Percentiles rank a stretch among this genome's conserved stretches.
Conservation (phyloP, 1,140 invertebrate genomes). For the Ceratina japonica region DNA sequence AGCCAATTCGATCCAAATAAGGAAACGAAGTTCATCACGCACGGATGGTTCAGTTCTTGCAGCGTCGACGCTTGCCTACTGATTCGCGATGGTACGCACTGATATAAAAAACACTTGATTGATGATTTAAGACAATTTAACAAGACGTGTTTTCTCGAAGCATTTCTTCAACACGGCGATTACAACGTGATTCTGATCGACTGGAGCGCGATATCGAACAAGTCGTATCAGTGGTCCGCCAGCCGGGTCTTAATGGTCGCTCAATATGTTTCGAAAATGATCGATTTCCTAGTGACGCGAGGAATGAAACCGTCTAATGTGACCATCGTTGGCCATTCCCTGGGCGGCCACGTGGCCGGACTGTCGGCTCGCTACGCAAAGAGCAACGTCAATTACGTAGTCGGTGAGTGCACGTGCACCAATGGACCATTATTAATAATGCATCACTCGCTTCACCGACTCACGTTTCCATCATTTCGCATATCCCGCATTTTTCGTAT, state of each 20-base stretch:
- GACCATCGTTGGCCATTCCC: conserved; percentile 78
- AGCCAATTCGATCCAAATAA: conserved; percentile 77
- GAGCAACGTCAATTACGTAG: conserved; percentile 53
- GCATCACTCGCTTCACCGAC: too few relatives aligned
- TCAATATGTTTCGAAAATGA: conserved; percentile 80
- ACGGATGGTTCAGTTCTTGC: conserved; percentile 79
- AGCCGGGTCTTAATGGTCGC: conserved; percentile 81
- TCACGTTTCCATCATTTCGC: background rate
- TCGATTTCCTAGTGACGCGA: conserved; percentile 80
- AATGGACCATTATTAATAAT: background rate
- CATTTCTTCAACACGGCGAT: conserved; percentile 80
- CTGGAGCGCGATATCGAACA: conserved; percentile 79
- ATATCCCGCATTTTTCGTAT: too few relatives aligned
- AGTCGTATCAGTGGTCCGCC: conserved; percentile 77
- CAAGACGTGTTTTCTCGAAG: conserved; percentile 60
- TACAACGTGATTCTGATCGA: conserved; percentile 84
- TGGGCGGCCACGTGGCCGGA: conserved; percentile 78
- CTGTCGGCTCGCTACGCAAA: conserved; percentile 63
- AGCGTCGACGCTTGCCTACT: conserved; percentile 66
- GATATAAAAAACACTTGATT: background rate
- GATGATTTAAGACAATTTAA: too few relatives aligned
- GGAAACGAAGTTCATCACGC: conserved; percentile 77
- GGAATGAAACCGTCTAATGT: conserved; percentile 78
- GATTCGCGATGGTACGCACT: conserved; percentile 69
- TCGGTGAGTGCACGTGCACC: conserved; percentile 59